These are phyloP conservation scores for Theonella swinhoei DNA, from an alignment of 37 sponge, comb jelly and placozoan genomes.

Conservation along the genomic window DNA sequence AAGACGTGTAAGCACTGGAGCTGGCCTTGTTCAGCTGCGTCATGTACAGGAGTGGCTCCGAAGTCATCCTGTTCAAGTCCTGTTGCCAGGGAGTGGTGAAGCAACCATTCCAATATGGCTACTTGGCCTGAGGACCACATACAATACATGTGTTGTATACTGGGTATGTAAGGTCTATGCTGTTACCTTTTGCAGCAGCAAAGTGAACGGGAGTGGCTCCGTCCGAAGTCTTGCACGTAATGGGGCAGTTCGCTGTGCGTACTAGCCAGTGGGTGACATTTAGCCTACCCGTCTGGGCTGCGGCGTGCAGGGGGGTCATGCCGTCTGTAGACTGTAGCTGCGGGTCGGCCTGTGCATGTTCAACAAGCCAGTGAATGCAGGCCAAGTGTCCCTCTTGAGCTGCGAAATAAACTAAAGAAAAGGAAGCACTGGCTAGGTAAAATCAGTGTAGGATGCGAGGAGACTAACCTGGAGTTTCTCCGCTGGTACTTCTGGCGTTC, in stretches of 20 bases:
- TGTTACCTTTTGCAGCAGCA: slow-evolving; percentile 91
- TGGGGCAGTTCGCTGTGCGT: slow-evolving; percentile 61
- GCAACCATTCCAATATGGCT: slow-evolving; percentile 88
- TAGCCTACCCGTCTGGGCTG: slow-evolving; percentile 80
- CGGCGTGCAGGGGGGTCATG: slow-evolving; percentile 93
- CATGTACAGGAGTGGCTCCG: slow-evolving; percentile 91
- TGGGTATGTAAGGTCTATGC: too few relatives aligned
- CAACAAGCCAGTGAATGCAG: slow-evolving; percentile 80
- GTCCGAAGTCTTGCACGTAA: slow-evolving; percentile 66
- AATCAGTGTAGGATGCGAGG: neutral
- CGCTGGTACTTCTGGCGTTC: slow-evolving; percentile 73
- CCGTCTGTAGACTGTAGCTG: slow-evolving; percentile 73
- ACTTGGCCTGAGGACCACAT: slow-evolving; percentile 69
- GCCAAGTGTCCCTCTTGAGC: slow-evolving; percentile 92
- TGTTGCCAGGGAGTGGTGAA: slow-evolving; percentile 69
- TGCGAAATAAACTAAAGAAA: slow-evolving; percentile 80
- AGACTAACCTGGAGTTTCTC: slow-evolving; percentile 86
- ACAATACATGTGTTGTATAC: neutral
- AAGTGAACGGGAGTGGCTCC: slow-evolving; percentile 95
- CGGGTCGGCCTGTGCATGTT: slow-evolving; percentile 59
- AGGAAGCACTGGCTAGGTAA: neutral
- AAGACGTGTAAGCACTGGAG: slow-evolving; percentile 83
- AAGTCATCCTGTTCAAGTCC: slow-evolving; percentile 88
- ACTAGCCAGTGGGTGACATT: slow-evolving; percentile 82
- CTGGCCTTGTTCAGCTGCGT: slow-evolving; percentile 90